Evolutionary conservation across 1,140 invertebrate species (phyloP), one percentile per base, ranked within the genome.

Genomic region (Penaeus indicus): DNA sequence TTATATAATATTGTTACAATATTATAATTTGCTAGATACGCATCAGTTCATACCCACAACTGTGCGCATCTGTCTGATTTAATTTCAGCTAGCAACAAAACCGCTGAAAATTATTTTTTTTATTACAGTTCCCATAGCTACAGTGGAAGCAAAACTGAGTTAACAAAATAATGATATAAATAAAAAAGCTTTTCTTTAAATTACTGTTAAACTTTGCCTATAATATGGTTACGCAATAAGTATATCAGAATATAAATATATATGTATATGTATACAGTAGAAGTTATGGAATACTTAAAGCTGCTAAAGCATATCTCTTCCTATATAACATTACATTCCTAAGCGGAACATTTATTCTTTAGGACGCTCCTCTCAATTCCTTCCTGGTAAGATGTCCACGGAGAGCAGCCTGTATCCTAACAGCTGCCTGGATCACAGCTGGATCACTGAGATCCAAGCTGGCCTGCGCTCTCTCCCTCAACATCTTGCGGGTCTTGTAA

Each of bases 401-500:
- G 42, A 75, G 72, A 13, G 72, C 72, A 3, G 72, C 72, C 21
- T 75, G 72, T 27, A 75, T 75, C 72, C 72, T 32, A 25, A 75
- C 72, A 8, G 25, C 72, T 19, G 72, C 72, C 72, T 75, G 72
- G 25, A 75, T 75, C 21, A 75, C 25, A 75, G 72, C 72, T n/a
- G 72, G 79, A 4, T 79, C 79, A 13, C 38, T 84, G 1, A 54
- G 21, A 47, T 84, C 82, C 3, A 84, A 25, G 32, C 81, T 83
- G 7, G 8, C 82, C 22, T 84, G 25, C 11, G 75, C 60, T 3
- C 27, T 62, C 64, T 79, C 61, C 54, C 84, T 60, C 27, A 85
- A 27, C 18, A 75, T 75, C 72, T 62, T 85, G 54, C 84, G 84
- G 27, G 84, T 63, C 21, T 79, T 79, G 75, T 79, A 86, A 3